Evolutionary conservation across 2,888 invertebrate genomes (phyloP).

Genomic region (Minunthozetes semirufus): DNA sequence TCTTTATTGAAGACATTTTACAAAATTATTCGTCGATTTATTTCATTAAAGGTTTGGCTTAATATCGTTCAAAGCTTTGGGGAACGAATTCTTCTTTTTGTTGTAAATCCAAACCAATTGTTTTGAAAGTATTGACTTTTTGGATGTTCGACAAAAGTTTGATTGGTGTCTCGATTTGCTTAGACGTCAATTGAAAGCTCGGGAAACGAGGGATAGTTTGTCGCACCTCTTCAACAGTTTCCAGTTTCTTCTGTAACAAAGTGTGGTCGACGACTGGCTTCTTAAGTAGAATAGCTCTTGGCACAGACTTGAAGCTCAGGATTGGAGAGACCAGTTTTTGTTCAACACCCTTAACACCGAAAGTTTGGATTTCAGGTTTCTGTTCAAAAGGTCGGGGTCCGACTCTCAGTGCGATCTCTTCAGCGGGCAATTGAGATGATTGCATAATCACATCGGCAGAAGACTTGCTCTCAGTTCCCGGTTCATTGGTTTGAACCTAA

Average conservation of each 20-base stretch:
- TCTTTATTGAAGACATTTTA: too few relatives aligned
- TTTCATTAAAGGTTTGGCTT: too few relatives aligned
- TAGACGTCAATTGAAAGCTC: not conserved
- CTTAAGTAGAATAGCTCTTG: not conserved
- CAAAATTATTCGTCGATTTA: too few relatives aligned
- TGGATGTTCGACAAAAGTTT: not conserved
- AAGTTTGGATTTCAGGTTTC: too few relatives aligned
- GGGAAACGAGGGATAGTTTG: not conserved
- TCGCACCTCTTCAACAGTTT: not conserved
- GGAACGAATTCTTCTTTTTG: not conserved
- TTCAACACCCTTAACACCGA: too few relatives aligned
- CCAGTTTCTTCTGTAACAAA: not conserved
- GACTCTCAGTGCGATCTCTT: conserved; percentile 29
- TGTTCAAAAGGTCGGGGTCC: conserved; percentile 19
- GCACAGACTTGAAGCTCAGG: not conserved
- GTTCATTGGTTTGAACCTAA: conserved; percentile 31
- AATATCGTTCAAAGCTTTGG: not conserved
- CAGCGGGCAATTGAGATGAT: conserved; percentile 30
- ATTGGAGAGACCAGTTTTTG: not conserved
- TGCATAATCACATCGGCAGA: conserved; percentile 22
- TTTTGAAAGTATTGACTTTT: not conserved
- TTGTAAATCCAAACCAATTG: not conserved
- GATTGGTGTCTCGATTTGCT: conserved; percentile 11
- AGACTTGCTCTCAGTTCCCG: conserved; percentile 32
- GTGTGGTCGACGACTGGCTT: not conserved